Evolutionary conservation across 1,140 invertebrate species (phyloP).

Genomic region (Drosophila asahinai): DNA sequence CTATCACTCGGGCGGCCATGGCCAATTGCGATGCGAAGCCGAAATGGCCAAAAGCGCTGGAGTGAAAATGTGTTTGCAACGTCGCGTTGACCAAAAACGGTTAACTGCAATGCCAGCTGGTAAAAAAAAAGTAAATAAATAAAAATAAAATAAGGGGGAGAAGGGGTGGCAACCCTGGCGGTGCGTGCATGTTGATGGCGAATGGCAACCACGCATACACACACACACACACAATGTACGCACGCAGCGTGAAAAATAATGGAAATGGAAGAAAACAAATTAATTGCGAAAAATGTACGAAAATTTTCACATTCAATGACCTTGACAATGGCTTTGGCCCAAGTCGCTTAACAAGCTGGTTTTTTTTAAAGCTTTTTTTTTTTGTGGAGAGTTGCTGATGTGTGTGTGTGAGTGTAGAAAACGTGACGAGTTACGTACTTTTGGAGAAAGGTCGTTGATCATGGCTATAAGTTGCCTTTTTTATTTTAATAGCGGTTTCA

Average conservation of each 20-base stretch:
- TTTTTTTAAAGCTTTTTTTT: slow-evolving; percentile 17
- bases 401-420: slow-evolving; percentile 65
- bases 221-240: not conserved
- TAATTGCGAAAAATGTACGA: slow-evolving; percentile 71
- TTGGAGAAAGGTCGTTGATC: slow-evolving; percentile 81
- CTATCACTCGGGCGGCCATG: slow-evolving; percentile 9
- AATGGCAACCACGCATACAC: slow-evolving; percentile 41
- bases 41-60: slow-evolving; percentile 45
- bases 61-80: slow-evolving; percentile 70
- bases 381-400: slow-evolving; percentile 1
- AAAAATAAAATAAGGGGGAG: not conserved
- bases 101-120: slow-evolving; percentile 32
- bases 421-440: slow-evolving; percentile 79
- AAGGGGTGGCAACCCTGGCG: slow-evolving; percentile 4
- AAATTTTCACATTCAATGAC: slow-evolving; percentile 79
- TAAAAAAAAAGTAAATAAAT: slow-evolving; percentile 30
- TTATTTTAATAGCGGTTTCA: slow-evolving; percentile 68
- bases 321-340: slow-evolving; percentile 75
- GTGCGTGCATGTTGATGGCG: slow-evolving; percentile 54
- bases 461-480: slow-evolving; percentile 55
- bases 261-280: slow-evolving; percentile 59
- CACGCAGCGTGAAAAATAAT: slow-evolving; percentile 41
- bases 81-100: slow-evolving; percentile 54
- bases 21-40: slow-evolving; percentile 40
- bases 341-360: slow-evolving; percentile 43